These are phyloP conservation scores for Cerastis leucographa DNA, from an alignment of 2,888 invertebrate genomes.

Conservation along the genomic window DNA sequence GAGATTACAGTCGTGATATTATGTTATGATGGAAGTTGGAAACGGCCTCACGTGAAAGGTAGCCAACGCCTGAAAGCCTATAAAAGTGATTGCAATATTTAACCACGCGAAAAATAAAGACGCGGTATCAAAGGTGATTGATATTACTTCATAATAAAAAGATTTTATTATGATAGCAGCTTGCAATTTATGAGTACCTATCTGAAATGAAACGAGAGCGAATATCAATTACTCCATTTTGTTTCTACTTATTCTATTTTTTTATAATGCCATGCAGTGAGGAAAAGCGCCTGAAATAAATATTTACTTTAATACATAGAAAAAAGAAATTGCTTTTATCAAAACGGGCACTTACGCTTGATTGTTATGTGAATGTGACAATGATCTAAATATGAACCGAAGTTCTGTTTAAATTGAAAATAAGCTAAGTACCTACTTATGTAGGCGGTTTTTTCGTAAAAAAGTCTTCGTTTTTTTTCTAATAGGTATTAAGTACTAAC, in stretches of 20 bases:
- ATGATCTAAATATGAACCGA: not conserved
- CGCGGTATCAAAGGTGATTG: constrained; percentile 62
- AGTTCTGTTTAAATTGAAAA: constrained; percentile 2
- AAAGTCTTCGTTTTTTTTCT: not conserved
- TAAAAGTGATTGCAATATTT: constrained; percentile 65
- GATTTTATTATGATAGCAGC: constrained; percentile 67
- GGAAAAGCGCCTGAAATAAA: constrained; percentile 20
- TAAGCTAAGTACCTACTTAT: not conserved
- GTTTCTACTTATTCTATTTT: constrained; percentile 48
- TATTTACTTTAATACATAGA: constrained; percentile 3
- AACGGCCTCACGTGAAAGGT: constrained; percentile 34
- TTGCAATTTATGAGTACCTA: constrained; percentile 64
- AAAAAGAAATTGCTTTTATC: not conserved
- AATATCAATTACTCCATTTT: constrained; percentile 64
- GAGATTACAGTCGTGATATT: no score
- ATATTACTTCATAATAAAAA: constrained; percentile 69
- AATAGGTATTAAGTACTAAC: no score
- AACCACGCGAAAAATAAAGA: constrained; percentile 64
- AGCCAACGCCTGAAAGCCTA: constrained; percentile 42
- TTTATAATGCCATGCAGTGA: constrained; percentile 3
- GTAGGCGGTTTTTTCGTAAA: not conserved
- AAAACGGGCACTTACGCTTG: constrained; percentile 26
- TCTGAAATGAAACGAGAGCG: constrained; percentile 61
- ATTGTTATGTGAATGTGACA: constrained; percentile 25
- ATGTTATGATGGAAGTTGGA: no score